Evolutionary conservation across 2,888 invertebrate species (phyloP).

Genomic region (Tupiocoris notatus): DNA sequence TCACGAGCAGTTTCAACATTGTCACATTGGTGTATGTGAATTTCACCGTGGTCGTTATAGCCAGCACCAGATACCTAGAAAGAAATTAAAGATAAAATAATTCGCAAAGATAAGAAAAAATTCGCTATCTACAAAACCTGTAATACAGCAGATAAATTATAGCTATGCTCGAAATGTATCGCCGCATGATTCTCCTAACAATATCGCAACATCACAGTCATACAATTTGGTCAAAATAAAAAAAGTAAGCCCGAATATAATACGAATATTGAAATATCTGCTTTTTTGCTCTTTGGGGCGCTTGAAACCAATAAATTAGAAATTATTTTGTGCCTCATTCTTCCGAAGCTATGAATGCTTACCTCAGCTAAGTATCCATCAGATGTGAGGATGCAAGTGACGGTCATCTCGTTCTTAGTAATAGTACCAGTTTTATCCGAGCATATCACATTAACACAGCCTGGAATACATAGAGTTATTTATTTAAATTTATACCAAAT

Average conservation of each 20-base stretch:
- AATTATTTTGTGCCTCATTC: not conserved
- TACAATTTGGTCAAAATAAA: too few species aligned
- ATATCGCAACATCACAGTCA: too few species aligned
- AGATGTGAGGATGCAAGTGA: slow-evolving; percentile 87
- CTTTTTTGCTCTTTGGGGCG: too few species aligned
- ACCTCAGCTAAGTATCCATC: slow-evolving; percentile 88
- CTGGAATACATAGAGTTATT: slow-evolving; percentile 55
- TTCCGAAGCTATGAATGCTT: slow-evolving; percentile 29
- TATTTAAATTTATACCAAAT: not conserved
- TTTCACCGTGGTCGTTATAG: slow-evolving; percentile 83
- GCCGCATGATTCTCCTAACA: too few species aligned
- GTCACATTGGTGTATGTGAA: slow-evolving; percentile 74
- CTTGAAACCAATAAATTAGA: too few species aligned
- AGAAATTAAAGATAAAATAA: slow-evolving; percentile 52
- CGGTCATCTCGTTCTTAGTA: slow-evolving; percentile 99
- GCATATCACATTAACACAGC: slow-evolving; percentile 94
- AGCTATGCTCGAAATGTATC: too few species aligned
- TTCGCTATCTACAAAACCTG: too few species aligned
- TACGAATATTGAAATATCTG: too few species aligned
- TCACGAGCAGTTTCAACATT: slow-evolving; percentile 71
- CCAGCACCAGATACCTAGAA: slow-evolving; percentile 76
- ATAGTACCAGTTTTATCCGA: slow-evolving; percentile 99
- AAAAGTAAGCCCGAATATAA: too few species aligned
- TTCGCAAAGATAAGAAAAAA: not conserved
- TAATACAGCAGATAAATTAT: too few species aligned